Evolutionary conservation across 2,797 vertebrate genomes (phyloP), one percentile per base, ranked within the genome.

Genomic region (Heliangelus exortis): DNA sequence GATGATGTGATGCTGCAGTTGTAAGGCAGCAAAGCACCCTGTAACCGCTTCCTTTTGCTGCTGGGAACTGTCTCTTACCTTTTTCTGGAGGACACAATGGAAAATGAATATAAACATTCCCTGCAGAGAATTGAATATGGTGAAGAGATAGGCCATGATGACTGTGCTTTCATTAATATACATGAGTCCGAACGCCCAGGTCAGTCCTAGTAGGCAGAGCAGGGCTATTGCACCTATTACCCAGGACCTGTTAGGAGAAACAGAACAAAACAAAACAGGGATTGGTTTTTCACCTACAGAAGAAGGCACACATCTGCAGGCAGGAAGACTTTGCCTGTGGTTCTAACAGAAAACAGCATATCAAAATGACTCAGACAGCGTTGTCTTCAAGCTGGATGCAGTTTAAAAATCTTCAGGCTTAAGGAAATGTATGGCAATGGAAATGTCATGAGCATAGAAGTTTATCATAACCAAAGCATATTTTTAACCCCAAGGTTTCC

Each of bases 51-150:
- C 77, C 48, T 82, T 55, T 55, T 90, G 83, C 57, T 1, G 28
- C 93, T 63, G 45, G 71, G 86, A 96, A 90, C 78, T 8, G 16
- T 87, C 41, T 84, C 97, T 94, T 97, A 99, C 99, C 99, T 99
- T 99, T 97, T 99, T 99, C 98, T 99, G 99, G 93, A 99, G 98
- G 84, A 99, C 99, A 96, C 99, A 99, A 98, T 99, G 99, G 98
- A 99, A 99, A 98, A 99, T 99, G 98, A 99, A 99, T 98, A 99
- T 99, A 98, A 99, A 99, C 99, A 99, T 99, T 93, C 99, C 99
- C 97, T 99, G 99, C 80, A 99, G 98, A 97, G 99, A 99, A 98
- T 99, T 99, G 98, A 99, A 99, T 98, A 99, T 99, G 97, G 99
- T 99, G 98, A 99, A 99, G 97, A 99, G 98, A 97, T 99, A 99